Base-by-base conservation (phyloP, 1,140 invertebrate species). In the Psix sp. region DNA sequence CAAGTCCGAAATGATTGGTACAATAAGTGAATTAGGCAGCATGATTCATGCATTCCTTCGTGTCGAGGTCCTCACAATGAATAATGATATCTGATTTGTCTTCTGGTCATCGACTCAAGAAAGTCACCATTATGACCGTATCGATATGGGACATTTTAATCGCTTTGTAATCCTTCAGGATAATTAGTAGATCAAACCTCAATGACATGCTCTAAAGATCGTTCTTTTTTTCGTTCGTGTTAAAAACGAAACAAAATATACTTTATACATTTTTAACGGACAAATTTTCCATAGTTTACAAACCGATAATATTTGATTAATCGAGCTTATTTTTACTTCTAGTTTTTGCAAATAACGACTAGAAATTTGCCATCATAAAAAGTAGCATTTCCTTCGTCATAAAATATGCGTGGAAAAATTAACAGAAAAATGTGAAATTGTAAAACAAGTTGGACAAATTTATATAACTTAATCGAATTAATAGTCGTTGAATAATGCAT, bases 11-110 rank as follows among this genome's bases (percentile, higher is more conserved):
- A 70, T 63, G 73, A 81, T 79, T 63, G 29, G 51, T 76, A 79
- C 78, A 76, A 81, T 80, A 76, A 66, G 26, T 67, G 82, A 84
- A 85, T 84, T 85, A 84, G 78, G 76, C 67, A 84, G 83, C 78
- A 84, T 85, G 83, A 85, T 84, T 80, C 76, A 79, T 74, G 54
- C 79, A 84, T 84, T 84, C 81, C 78, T 74, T 1, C 20, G 68
- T 63, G 62, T 71, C 74, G 60, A 46, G 57, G 56, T 71, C 66
- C 39, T 42, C 43, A 52, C 39, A 35, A 75, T 70, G 49, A 77
- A 71, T 75, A 75, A 74, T 71, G 68, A 51, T 51, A 51, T 57
- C 63, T 49, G 52, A 42, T 52, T 67, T 51, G 52, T 67, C 36
- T 66, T 66, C 33, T 42, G 33, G 13, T 51, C 35, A 38, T 54